Conservation (phyloP, 30 jellyfish, hydroid and myxozoan genomes). For the Cassiopea andromeda region DNA sequence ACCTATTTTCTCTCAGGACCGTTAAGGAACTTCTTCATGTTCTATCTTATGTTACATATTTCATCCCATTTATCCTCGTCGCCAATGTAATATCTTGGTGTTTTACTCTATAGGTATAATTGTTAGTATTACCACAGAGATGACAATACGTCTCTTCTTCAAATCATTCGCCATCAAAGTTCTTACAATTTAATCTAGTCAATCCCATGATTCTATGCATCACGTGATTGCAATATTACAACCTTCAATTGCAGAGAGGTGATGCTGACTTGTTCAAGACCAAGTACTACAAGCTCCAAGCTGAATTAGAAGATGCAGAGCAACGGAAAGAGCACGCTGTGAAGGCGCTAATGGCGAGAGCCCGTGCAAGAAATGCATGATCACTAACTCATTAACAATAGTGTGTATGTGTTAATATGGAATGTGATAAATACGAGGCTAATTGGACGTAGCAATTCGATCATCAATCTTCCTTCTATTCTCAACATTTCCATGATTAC, state of each 20-base stretch:
- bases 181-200: no score
- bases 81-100: no score
- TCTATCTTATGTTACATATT: no score
- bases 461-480: not conserved
- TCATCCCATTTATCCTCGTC: no score
- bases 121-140: no score
- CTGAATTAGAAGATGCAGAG: constrained; percentile 74
- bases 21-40: no score
- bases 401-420: not conserved
- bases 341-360: constrained; percentile 73
- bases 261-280: constrained; percentile 71
- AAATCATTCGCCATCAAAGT: no score
- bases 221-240: no score
- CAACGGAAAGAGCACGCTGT: constrained; percentile 75
- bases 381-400: not conserved
- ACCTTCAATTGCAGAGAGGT: constrained; percentile 22
- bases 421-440: not conserved
- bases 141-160: no score
- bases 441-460: not conserved
- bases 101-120: no score
- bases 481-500: not conserved
- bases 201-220: no score
- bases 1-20: not conserved
- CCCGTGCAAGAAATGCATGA: constrained; percentile 64
- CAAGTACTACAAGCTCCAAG: constrained; percentile 63